Evolutionary conservation across 2,113 vertebrate genomes (phyloP).

Genomic region (Jacana jacana): DNA sequence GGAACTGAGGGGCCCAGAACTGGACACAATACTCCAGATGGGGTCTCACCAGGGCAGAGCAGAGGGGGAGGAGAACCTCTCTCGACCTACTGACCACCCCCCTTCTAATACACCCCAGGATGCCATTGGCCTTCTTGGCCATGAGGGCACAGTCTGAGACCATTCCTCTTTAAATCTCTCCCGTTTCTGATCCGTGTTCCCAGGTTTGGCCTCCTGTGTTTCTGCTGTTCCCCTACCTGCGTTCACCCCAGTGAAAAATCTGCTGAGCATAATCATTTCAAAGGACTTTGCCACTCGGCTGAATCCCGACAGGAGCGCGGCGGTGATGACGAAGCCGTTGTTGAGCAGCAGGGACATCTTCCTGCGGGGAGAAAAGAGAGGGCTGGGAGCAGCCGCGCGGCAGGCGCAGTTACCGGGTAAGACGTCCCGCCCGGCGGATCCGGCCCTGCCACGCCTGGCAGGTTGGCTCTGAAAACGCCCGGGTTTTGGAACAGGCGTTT

Average conservation of each 20-base stretch:
- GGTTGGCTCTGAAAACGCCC: neutral
- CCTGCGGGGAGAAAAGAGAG: constrained; percentile 65
- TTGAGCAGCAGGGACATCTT: constrained; percentile 89
- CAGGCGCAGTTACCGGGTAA: neutral
- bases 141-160: neutral
- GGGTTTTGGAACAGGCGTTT: neutral
- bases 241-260: constrained; percentile 84
- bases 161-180: neutral
- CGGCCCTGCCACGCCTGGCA: neutral
- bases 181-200: neutral
- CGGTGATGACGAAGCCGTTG: constrained; percentile 82
- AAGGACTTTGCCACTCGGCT: constrained; percentile 83
- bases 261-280: constrained; percentile 89
- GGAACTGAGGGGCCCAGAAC: too few species aligned
- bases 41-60: too few species aligned
- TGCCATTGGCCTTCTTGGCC: too few species aligned
- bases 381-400: neutral
- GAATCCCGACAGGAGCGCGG: constrained; percentile 77
- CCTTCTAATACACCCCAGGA: too few species aligned
- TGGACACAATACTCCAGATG: too few species aligned
- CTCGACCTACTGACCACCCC: too few species aligned
- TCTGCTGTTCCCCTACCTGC: constrained; percentile 70
- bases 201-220: rapidly evolving
- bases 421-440: neutral
- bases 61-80: too few species aligned